Conservation (phyloP, 1,140 invertebrate species). For the Rhagoletis pomonella region DNA sequence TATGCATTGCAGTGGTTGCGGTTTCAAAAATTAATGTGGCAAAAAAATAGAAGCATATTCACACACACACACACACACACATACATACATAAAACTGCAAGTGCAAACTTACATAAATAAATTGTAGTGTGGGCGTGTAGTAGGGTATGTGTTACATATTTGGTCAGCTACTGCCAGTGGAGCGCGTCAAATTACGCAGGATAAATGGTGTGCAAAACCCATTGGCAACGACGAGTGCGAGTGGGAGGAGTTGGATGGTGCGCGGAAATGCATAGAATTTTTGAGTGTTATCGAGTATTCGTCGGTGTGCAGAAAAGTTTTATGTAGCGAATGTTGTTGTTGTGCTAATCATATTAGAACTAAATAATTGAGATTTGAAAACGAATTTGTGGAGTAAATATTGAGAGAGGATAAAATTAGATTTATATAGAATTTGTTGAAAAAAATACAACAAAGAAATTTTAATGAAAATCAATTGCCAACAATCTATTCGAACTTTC, state of each 20-base stretch:
- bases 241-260: background rate
- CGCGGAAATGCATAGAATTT: background rate
- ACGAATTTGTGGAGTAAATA: background rate
- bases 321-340: background rate
- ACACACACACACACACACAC: background rate
- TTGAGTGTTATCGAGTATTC: background rate
- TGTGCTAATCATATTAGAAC: too few species aligned
- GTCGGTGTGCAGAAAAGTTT: background rate
- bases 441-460: too few species aligned
- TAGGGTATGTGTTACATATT: background rate
- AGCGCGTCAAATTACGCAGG: slow-evolving; percentile 30
- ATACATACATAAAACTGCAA: background rate
- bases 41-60: background rate
- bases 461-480: too few species aligned
- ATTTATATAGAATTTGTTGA: too few species aligned
- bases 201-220: slow-evolving; percentile 18
- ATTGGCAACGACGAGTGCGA: background rate
- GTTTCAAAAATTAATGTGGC: slow-evolving; percentile 46
- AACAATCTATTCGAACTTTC: too few species aligned
- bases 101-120: background rate
- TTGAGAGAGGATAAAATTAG: too few species aligned
- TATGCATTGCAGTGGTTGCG: slow-evolving; percentile 8
- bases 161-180: slow-evolving; percentile 1
- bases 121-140: background rate
- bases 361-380: too few species aligned